Percentiles rank a stretch among this genome's conserved stretches.
phyloP scores from a whole-genome alignment of 2,888 invertebrate genomes.

The Aproaerema taeniolella region DNA sequence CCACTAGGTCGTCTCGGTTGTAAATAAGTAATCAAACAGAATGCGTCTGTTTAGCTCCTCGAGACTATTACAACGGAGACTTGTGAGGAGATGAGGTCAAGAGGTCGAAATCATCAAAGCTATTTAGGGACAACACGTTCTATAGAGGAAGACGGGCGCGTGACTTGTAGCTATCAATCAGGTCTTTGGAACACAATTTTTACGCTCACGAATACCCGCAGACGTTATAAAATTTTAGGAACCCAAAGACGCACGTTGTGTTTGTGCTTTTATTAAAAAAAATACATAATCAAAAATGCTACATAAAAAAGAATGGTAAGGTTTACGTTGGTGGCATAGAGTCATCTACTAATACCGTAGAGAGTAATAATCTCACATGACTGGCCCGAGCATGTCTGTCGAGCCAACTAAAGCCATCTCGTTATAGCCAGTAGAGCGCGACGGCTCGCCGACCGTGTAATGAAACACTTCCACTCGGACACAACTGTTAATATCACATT shows the following conservation, averaged over 20 bases:
- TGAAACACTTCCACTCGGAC: slow-evolving; percentile 70
- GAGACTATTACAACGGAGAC: slow-evolving; percentile 26
- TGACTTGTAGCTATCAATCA: slow-evolving; percentile 38
- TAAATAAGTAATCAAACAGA: slow-evolving; percentile 27
- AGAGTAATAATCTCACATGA: slow-evolving; percentile 37
- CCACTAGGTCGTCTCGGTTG: slow-evolving; percentile 22
- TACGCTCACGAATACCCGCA: slow-evolving; percentile 24
- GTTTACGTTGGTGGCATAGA: too few relatives aligned
- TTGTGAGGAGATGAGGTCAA: slow-evolving; percentile 30
- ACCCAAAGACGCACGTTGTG: too few relatives aligned
- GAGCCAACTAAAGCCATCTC: slow-evolving; percentile 48
- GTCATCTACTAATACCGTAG: too few relatives aligned
- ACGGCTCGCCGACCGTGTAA: slow-evolving; percentile 60
- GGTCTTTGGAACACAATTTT: slow-evolving; percentile 27
- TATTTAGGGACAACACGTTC: slow-evolving; percentile 23
- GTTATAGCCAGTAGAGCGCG: slow-evolving; percentile 60
- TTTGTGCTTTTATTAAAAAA: too few relatives aligned
- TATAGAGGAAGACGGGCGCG: slow-evolving; percentile 29
- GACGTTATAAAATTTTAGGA: slow-evolving; percentile 7
- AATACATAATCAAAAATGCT: too few relatives aligned
- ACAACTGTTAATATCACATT: slow-evolving; percentile 65
- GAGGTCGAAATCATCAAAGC: slow-evolving; percentile 40
- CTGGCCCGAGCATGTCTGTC: slow-evolving; percentile 40
- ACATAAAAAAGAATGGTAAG: too few relatives aligned
- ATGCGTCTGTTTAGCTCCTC: slow-evolving; percentile 26